Base-by-base conservation (phyloP, 2,888 invertebrate species). In the Lasioglossum morio region DNA sequence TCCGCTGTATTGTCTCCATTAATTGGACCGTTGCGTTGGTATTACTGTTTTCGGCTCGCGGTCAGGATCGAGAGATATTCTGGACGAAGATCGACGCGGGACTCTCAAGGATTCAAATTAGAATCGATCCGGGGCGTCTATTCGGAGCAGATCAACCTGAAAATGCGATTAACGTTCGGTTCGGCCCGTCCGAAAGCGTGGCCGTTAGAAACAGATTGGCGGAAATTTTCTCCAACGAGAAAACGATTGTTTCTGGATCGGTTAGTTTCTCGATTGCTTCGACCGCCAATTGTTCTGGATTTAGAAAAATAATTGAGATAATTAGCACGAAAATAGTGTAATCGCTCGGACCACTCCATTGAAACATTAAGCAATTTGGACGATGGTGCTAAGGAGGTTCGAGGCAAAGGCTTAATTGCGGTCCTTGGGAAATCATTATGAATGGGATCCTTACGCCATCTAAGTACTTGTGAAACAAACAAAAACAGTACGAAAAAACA, bases 91-190 rank as follows among this genome's bases (percentile, higher is more conserved):
- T 72, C 75, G 63, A 43, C 57, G 46, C 27, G 14, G 12, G 2
- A 1, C 16, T 3, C 57, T 60, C 37, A 12, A 72, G 72, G 69
- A 69, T 77, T 72, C 75, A 8, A 63, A 70, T 63, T 27, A 43
- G 63, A 72, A 77, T 53, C n/a, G 37, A 73, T 66, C 27, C 30
- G 23, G 53, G 30, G 5, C 10, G 43, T 12, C 27, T 12, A 14
- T 37, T 57, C 72, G 40, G 7, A 63, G 63, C 60, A 57, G 40
- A 23, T 75, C 53, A 40, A n/a, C 43, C 40, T 46, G 79, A 77
- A 77, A 77, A 85, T 77, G 70, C 85, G 72, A 85, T 85, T 74
- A 73, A 37, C 74, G 14, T 79, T 77, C 57, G 34, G 16, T 8
- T 0, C 48, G 72, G 19, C 2, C 12, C n/a, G 57, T 12, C 57